Conservation (phyloP, 2,113 vertebrate genomes). For the Dolichallabes microphthalmus region DNA sequence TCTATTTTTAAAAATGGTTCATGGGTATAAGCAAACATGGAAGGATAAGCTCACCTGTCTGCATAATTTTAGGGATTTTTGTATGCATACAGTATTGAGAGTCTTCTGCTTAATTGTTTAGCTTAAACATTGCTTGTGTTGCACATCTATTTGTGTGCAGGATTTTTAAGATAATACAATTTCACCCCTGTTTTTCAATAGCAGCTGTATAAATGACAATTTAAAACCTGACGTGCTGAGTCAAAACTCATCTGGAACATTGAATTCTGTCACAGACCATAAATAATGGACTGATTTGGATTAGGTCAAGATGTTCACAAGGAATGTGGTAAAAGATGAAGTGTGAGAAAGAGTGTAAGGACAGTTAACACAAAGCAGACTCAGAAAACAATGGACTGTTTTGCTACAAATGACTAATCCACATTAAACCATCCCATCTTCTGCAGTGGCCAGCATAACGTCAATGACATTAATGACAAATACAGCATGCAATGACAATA, state of each 20-base stretch:
- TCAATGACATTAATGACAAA: constrained; percentile 42
- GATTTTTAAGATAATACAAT: not conserved
- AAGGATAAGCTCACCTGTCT: not conserved
- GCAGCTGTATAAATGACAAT: constrained; percentile 39
- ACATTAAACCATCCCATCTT: constrained; percentile 36
- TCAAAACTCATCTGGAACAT: constrained; percentile 53
- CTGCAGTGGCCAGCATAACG: constrained; percentile 7
- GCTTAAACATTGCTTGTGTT: not conserved
- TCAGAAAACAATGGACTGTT: constrained; percentile 36
- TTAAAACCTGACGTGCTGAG: constrained; percentile 47
- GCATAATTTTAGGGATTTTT: not conserved
- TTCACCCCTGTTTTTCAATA: constrained; percentile 27
- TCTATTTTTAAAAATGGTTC: not conserved
- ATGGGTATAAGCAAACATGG: not conserved
- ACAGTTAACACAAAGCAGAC: constrained; percentile 59
- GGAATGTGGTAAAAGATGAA: constrained; percentile 61
- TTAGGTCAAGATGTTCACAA: constrained; percentile 60
- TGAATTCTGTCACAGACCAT: constrained; percentile 50
- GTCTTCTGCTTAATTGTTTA: not conserved
- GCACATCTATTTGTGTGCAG: not conserved
- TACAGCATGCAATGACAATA: constrained; percentile 25
- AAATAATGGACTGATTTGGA: constrained; percentile 56
- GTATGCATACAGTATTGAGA: not conserved
- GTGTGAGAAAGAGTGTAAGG: constrained; percentile 56
- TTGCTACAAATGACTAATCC: constrained; percentile 42